phyloP scores from a whole-genome alignment of 2,888 invertebrate genomes.

The Lysandra coridon region DNA sequence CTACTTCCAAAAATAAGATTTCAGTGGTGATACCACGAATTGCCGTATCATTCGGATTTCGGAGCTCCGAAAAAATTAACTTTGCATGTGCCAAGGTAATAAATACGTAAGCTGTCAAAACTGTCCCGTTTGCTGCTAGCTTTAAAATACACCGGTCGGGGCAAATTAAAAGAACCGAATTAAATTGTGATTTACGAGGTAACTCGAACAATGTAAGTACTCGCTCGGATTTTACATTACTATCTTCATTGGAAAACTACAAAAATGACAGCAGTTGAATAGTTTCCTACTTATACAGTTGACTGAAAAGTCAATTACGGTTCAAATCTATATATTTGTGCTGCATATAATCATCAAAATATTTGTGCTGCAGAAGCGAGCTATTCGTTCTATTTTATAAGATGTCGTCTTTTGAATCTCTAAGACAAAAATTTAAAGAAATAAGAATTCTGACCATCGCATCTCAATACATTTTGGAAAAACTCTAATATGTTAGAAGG shows the following conservation, averaged over 20 bases:
- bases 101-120: constrained; percentile 52
- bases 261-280: constrained; percentile 22
- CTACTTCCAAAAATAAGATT: background rate
- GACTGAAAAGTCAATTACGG: too few species aligned
- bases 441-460: too few species aligned
- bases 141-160: constrained; percentile 57
- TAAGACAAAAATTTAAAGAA: too few species aligned
- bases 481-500: too few species aligned
- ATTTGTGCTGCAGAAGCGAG: too few species aligned
- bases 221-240: constrained; percentile 41
- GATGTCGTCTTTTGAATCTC: too few species aligned
- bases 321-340: too few species aligned
- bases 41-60: constrained; percentile 26
- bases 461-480: too few species aligned
- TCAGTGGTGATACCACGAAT: background rate
- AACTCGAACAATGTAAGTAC: constrained; percentile 64
- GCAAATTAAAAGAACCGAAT: constrained; percentile 62
- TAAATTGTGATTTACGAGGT: constrained; percentile 64
- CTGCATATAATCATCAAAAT: too few species aligned
- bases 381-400: too few species aligned
- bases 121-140: constrained; percentile 50
- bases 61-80: constrained; percentile 32
- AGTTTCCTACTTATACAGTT: too few species aligned
- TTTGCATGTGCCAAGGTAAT: constrained; percentile 44
- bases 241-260: constrained; percentile 56